phyloP scores from a whole-genome alignment of 2,888 invertebrate species.

The Salticus scenicus region DNA sequence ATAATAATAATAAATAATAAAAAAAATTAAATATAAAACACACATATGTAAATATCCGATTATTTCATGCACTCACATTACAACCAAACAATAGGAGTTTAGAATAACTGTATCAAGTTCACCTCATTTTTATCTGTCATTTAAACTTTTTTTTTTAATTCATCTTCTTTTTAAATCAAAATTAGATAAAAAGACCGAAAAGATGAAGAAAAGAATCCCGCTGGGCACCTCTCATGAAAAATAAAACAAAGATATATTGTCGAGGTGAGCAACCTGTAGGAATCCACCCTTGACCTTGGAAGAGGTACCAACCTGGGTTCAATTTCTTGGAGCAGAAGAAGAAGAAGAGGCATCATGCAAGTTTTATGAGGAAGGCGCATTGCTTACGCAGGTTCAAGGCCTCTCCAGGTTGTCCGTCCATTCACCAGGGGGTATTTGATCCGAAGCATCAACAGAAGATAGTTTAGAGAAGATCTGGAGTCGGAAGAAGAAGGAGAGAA shows the following conservation, averaged over 20 bases:
- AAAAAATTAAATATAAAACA: too few species aligned
- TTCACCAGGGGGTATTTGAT: conserved; percentile 19
- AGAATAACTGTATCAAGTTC: too few species aligned
- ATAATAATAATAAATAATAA: too few species aligned
- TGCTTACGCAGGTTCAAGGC: conserved; percentile 55
- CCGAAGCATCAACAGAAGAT: background rate
- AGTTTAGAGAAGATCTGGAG: background rate
- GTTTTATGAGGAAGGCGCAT: conserved; percentile 45
- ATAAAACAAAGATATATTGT: background rate
- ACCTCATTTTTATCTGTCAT: too few species aligned
- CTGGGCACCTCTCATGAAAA: background rate
- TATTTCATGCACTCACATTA: too few species aligned
- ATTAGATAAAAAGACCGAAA: too few species aligned
- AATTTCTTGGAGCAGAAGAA: conserved; percentile 27
- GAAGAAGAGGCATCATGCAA: conserved; percentile 25
- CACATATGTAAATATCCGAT: too few species aligned
- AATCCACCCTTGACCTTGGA: conserved; percentile 61
- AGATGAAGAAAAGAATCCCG: background rate
- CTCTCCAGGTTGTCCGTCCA: conserved; percentile 23
- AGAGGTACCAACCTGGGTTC: conserved; percentile 37
- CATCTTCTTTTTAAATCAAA: too few species aligned
- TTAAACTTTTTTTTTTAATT: too few species aligned
- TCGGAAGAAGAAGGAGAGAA: background rate
- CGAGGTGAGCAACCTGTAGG: conserved; percentile 56
- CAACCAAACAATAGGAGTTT: too few species aligned